These are phyloP conservation scores for Bombyx huttoni DNA, from an alignment of 2,888 invertebrate species.

Conservation along the genomic window DNA sequence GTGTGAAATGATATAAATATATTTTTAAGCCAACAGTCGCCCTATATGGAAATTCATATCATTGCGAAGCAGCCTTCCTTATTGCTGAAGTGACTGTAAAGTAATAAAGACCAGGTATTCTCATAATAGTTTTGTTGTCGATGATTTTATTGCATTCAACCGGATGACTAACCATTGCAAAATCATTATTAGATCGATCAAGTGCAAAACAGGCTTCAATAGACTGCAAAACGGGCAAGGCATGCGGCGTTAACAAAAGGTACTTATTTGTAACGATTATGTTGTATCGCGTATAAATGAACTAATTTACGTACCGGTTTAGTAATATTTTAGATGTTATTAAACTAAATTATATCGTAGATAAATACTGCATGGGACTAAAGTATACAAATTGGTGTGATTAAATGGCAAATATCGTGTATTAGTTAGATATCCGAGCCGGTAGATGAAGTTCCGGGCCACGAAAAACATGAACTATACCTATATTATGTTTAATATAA, in stretches of 20 bases:
- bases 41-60: too few relatives aligned
- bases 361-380: background rate
- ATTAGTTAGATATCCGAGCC: background rate
- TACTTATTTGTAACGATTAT: conserved; percentile 13
- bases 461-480: background rate
- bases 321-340: conserved; percentile 3
- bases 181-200: too few relatives aligned
- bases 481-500: background rate
- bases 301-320: conserved; percentile 12
- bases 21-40: too few relatives aligned
- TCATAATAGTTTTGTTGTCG: too few relatives aligned
- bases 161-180: too few relatives aligned
- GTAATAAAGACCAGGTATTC: too few relatives aligned
- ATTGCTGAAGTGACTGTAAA: too few relatives aligned
- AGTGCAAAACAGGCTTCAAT: conserved; percentile 5
- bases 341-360: background rate
- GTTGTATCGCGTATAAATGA: conserved; percentile 18
- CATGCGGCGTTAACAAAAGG: conserved; percentile 20
- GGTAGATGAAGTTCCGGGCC: background rate
- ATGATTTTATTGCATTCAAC: too few relatives aligned
- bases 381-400: background rate
- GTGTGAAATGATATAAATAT: too few relatives aligned
- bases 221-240: conserved; percentile 20
- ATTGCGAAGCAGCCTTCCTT: too few relatives aligned
- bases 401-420: background rate